These are phyloP conservation scores for Trochalopteron elliotii DNA, from an alignment of 2,113 vertebrate genomes.

Conservation along the genomic window DNA sequence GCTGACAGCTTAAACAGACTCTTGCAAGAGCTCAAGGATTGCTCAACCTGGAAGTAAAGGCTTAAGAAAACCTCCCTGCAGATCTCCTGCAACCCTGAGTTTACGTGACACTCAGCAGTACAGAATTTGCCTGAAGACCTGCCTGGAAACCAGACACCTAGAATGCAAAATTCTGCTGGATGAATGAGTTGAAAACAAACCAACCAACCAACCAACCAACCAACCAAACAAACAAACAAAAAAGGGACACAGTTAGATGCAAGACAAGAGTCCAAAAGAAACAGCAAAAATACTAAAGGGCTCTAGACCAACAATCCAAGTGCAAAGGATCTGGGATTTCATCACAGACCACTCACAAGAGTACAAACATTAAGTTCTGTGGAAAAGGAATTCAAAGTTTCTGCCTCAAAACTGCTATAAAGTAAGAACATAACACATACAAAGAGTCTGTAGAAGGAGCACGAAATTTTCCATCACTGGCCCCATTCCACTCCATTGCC, in stretches of 20 bases:
- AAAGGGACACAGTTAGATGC: background rate
- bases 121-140: constrained; percentile 26
- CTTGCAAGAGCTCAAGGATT: constrained; percentile 28
- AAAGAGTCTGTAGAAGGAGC: background rate
- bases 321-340: background rate
- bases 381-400: background rate
- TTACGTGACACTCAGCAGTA: background rate
- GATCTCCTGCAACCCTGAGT: background rate
- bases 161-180: background rate
- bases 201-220: too few species aligned
- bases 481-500: accelerated
- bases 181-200: background rate
- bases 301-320: background rate
- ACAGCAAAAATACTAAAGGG: background rate
- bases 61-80: constrained; percentile 20
- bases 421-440: background rate
- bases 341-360: background rate
- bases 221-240: background rate
- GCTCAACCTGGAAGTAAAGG: constrained; percentile 49
- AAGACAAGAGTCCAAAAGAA: background rate
- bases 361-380: background rate
- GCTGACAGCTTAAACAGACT: constrained; percentile 54
- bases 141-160: constrained; percentile 19
- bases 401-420: background rate
- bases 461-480: background rate